These are phyloP conservation scores for Dolichallabes microphthalmus DNA, from an alignment of 2,113 vertebrate species.

Conservation along the genomic window DNA sequence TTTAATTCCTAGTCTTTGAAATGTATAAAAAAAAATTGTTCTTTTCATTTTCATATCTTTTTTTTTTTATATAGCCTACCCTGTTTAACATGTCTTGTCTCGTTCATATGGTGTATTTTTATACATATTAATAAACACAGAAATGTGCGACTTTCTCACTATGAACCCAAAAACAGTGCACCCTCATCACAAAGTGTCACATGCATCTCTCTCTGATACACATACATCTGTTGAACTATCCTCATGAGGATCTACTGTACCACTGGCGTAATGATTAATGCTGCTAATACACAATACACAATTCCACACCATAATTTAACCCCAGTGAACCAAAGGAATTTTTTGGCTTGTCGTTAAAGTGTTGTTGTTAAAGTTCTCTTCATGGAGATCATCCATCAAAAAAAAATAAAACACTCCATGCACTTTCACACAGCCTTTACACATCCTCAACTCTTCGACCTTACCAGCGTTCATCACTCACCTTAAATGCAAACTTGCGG, in stretches of 20 bases:
- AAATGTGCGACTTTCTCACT: neutral
- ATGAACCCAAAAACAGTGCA: neutral
- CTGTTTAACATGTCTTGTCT: neutral
- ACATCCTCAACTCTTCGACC: constrained; percentile 2
- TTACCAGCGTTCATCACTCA: constrained; percentile 62
- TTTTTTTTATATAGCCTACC: neutral
- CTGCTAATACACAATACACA: neutral
- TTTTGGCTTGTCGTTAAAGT: neutral
- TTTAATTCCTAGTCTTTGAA: no score
- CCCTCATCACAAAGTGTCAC: neutral
- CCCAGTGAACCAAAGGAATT: neutral
- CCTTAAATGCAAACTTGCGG: constrained; percentile 94
- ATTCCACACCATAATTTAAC: neutral
- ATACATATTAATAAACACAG: neutral
- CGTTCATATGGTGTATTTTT: neutral
- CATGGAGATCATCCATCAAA: neutral
- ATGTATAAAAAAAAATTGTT: no score
- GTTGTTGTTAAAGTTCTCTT: neutral
- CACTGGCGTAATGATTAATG: neutral
- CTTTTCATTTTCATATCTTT: neutral
- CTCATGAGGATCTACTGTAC: neutral
- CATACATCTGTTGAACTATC: neutral
- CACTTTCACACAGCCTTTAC: neutral
- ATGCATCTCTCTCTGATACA: neutral
- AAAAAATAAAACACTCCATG: neutral